Evolutionary conservation across 1,140 invertebrate genomes (phyloP).

Genomic region (Brachionus paranguensis): DNA sequence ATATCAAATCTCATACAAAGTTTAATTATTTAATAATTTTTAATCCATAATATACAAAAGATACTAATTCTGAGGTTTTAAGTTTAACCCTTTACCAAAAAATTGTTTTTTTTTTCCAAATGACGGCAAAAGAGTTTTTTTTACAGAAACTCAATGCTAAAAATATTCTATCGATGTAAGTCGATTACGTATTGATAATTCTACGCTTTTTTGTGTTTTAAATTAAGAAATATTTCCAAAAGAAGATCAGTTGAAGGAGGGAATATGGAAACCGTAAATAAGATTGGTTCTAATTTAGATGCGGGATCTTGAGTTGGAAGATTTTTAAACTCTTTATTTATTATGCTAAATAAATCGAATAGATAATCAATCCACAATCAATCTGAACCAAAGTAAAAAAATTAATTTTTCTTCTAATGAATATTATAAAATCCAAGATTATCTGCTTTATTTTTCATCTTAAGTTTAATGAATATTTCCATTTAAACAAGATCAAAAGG

Average conservation of each 20-base stretch:
- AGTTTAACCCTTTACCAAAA: not conserved
- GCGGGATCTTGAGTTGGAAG: not conserved
- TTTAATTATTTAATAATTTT: not conserved
- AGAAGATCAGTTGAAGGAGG: not conserved
- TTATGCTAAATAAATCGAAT: conserved; percentile 25
- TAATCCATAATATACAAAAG: not conserved
- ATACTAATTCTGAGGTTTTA: not conserved
- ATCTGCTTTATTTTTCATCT: not conserved
- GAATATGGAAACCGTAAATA: not conserved
- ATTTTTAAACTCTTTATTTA: conserved; percentile 2
- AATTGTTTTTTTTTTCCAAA: not conserved
- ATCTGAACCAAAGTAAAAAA: not conserved
- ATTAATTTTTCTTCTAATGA: not conserved
- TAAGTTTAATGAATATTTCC: not conserved
- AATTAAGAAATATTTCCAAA: not conserved
- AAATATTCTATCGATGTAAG: not conserved
- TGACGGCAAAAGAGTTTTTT: not conserved
- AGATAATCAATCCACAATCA: not conserved
- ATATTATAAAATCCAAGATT: not conserved
- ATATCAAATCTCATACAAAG: not conserved
- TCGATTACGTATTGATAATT: not conserved
- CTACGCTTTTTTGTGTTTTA: not conserved
- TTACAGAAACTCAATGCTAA: not conserved
- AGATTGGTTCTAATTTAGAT: not conserved
- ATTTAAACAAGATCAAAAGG: not conserved